These are phyloP conservation scores for Spilosoma lubricipeda DNA, from an alignment of 2,888 invertebrate species.

Conservation along the genomic window DNA sequence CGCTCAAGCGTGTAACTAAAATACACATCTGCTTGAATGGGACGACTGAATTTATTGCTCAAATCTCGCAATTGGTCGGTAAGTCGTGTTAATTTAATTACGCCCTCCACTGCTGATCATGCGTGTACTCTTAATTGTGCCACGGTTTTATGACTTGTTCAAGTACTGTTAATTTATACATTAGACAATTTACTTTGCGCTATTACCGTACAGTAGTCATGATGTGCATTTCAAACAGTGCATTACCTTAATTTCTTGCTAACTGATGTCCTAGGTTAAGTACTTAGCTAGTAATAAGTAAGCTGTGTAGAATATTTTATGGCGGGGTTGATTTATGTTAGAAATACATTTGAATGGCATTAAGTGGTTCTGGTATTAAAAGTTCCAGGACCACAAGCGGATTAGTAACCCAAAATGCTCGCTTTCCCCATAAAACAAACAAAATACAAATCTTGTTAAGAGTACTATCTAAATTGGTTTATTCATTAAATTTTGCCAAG, in stretches of 20 bases:
- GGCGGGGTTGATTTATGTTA: background rate
- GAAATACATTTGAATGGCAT: background rate
- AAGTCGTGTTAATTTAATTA: constrained; percentile 82
- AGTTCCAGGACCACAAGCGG: background rate
- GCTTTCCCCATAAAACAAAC: background rate
- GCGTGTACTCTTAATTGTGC: constrained; percentile 59
- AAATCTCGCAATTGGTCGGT: constrained; percentile 80
- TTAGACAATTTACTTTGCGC: constrained; percentile 48
- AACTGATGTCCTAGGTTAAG: constrained; percentile 1
- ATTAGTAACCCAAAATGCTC: background rate
- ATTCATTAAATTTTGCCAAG: background rate
- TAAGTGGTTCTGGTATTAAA: background rate
- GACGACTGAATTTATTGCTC: constrained; percentile 68
- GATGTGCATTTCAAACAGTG: constrained; percentile 36
- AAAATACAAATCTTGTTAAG: background rate
- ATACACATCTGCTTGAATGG: constrained; percentile 65
- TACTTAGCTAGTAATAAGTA: background rate
- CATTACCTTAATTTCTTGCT: constrained; percentile 19
- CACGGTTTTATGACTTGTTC: constrained; percentile 33
- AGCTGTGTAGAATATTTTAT: background rate
- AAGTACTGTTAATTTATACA: constrained; percentile 60
- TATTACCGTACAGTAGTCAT: constrained; percentile 42
- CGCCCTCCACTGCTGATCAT: constrained; percentile 56
- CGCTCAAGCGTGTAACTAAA: constrained; percentile 24
- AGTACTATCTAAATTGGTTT: background rate